These are phyloP conservation scores for Eurystomus gularis DNA, from an alignment of 2,113 vertebrate species.

Conservation along the genomic window DNA sequence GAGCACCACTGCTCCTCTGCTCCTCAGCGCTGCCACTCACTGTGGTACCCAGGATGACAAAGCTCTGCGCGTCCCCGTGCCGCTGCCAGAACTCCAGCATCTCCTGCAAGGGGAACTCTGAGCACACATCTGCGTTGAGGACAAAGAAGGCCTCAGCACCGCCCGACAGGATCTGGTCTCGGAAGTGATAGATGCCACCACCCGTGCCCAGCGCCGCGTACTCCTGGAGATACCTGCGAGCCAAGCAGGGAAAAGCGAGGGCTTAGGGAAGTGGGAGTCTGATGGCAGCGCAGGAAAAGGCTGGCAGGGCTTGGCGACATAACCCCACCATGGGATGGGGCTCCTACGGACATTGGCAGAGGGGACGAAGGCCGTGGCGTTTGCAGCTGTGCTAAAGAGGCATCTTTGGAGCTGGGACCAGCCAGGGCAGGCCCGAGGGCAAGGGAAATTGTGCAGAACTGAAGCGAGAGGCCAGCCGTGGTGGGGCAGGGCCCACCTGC, in stretches of 20 bases:
- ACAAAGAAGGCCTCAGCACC: slow-evolving; percentile 92
- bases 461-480: rapidly evolving
- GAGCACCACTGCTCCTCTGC: background rate
- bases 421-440: background rate
- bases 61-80: slow-evolving; percentile 80
- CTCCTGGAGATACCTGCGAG: slow-evolving; percentile 89
- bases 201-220: slow-evolving; percentile 93
- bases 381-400: background rate
- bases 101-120: slow-evolving; percentile 89
- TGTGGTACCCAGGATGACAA: slow-evolving; percentile 94
- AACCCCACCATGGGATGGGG: rapidly evolving
- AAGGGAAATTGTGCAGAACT: background rate
- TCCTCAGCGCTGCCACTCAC: slow-evolving; percentile 71
- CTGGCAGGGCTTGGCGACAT: background rate
- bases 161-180: slow-evolving; percentile 96
- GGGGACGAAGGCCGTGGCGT: background rate
- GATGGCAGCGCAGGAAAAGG: background rate
- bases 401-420: background rate
- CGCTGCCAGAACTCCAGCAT: slow-evolving; percentile 88
- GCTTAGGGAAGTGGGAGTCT: background rate
- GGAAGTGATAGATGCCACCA: slow-evolving; percentile 97
- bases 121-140: slow-evolving; percentile 95
- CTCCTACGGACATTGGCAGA: rapidly evolving
- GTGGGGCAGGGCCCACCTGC: too few relatives aligned
- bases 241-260: background rate